Evolutionary conservation across 2,797 vertebrate genomes (phyloP), one percentile per base, ranked within the genome.

Genomic region (Amniataba percoides): DNA sequence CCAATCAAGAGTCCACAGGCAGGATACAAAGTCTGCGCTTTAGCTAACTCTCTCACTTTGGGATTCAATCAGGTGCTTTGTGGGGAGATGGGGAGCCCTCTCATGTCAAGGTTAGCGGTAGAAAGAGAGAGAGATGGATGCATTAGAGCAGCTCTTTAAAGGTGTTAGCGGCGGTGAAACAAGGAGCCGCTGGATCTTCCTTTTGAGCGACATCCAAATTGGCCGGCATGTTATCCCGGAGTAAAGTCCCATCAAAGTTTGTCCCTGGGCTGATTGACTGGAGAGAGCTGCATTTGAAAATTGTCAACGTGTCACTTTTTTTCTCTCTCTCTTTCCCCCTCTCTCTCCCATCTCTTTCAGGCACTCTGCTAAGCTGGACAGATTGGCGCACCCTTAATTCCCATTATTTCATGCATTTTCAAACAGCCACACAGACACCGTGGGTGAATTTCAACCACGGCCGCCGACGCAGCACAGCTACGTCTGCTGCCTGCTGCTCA

Each of bases 351-450:
- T 82, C 77, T 70, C 67, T 87, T 81, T 75, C 45, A 65, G 73
- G 62, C 77, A 7, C 74, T 76, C 65, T 40, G 58, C 80, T 85
- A 71, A 88, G 9, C 74, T 61, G 68, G 70, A 70, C 58, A 75
- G 82, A 90, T 87, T 76, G 82, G 40, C 36, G 0, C 18, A 53
- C 36, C 53, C 48, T 84, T 88, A 85, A 90, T 86, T 84, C 66
- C 46, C 80, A 90, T 89, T 83, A 87, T 84, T 87, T 74, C 49
- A 70, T 90, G 87, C 88, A 89, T 93, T 89, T 88, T 87, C 80
- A 89, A 91, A 80, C 78, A 89, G 85, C 63, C 46, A 51, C 74
- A 40, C 40, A 40, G 78, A 77, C 61, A 79, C 87, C 3, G 31
- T 57, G 18, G 3, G 59, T 76, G 87, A 88, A 89, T 92, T 65